Evolutionary conservation across 1,140 invertebrate species (phyloP), one percentile per base, ranked within the genome.

Genomic region (Charaxes varanes): DNA sequence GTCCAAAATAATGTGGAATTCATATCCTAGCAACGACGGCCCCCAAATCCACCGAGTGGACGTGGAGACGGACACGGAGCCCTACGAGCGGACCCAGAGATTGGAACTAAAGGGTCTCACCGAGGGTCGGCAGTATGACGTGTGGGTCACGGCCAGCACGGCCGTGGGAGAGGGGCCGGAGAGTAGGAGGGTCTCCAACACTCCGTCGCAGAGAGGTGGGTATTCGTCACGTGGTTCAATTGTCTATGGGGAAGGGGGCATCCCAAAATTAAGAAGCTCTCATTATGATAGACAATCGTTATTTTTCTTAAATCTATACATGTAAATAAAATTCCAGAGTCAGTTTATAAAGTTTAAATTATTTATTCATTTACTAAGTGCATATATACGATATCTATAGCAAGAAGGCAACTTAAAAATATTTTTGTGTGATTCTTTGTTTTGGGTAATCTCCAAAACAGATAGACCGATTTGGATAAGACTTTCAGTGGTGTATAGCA

Each of bases 111-210:
- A 90, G 19, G 89, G 88, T 22, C 76, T 92, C 10, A 84, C 80
- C 10, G 89, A 91, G 63, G 90, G 90, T 34, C 87, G 91, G 53
- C 85, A 89, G 40, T 94, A 95, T 68, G 93, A 95, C 64, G 93
- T 94, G 51, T 96, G 93, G 93, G 92, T 95, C 8, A 92, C 92
- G 1, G 93, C 94, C 1, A 92, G 91, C 3, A 95, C 93, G n/a
- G 86, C 87, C 0, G 86, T 91, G 0, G 94, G 94, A 0, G 94
- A 95, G 77, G 93, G 93, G 0, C 87, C 87, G 27, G 66, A 86
- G 28, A 80, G 72, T 8, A 56, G 67, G 27, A 49, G 63, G 6
- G 84, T 81, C 11, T 72, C 62, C 3, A 76, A 73, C 19, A 72
- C 67, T 4, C 77, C 79, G 15, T 78, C 64, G n/a, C 77, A 80